A percentile compares a stretch with the other conserved stretches of the same genome.
Evolutionary conservation across 2,888 invertebrate species (phyloP).

Genomic region (Andrena praecox): DNA sequence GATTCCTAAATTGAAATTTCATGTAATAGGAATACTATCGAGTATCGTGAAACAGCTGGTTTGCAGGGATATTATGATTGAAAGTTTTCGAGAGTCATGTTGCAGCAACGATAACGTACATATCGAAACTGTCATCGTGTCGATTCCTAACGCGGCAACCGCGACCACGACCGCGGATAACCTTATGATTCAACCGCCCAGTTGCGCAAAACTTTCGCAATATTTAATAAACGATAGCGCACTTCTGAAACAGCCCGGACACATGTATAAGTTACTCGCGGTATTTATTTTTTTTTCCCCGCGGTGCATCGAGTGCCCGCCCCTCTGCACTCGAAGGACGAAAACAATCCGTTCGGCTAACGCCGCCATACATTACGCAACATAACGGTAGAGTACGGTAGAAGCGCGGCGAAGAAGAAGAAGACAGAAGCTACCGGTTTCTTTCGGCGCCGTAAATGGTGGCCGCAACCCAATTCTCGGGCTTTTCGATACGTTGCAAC

Average conservation of each 20-base stretch:
- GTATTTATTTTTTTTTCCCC: slow-evolving; percentile 8
- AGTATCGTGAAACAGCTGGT: too few relatives aligned
- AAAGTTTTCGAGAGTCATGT: neutral
- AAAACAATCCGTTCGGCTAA: slow-evolving; percentile 49
- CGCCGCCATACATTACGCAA: slow-evolving; percentile 61
- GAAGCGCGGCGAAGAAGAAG: slow-evolving; percentile 42
- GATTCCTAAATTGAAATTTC: too few relatives aligned
- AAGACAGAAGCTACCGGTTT: slow-evolving; percentile 57
- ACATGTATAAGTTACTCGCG: slow-evolving; percentile 31
- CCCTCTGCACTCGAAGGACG: slow-evolving; percentile 37
- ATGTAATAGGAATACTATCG: too few relatives aligned
- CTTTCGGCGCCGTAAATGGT: slow-evolving; percentile 44
- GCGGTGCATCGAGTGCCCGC: slow-evolving; percentile 26
- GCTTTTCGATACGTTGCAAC: slow-evolving; percentile 2
- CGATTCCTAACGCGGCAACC: neutral
- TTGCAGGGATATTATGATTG: too few relatives aligned
- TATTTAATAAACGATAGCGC: slow-evolving; percentile 26
- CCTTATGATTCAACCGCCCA: neutral
- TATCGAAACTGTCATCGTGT: neutral
- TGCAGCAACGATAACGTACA: neutral
- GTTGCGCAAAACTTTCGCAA: slow-evolving; percentile 9
- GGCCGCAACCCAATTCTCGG: slow-evolving; percentile 41
- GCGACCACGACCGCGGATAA: slow-evolving; percentile 1
- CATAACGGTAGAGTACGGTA: slow-evolving; percentile 63
- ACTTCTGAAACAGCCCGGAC: slow-evolving; percentile 31